Conservation (phyloP, 1,140 invertebrate genomes). For the Triops longicaudatus region DNA sequence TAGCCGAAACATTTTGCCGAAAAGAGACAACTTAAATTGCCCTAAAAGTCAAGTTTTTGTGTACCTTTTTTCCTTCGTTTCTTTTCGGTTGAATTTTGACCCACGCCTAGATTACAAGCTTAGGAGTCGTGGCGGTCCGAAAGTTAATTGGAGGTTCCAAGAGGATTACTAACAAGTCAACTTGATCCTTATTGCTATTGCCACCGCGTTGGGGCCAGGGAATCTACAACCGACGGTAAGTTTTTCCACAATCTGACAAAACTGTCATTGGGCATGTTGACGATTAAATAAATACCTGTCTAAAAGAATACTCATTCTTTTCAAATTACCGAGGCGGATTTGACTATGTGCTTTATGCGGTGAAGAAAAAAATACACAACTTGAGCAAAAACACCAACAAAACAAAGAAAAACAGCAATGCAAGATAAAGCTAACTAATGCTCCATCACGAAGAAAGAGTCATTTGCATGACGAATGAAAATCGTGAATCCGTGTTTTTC, state of each 20-base stretch:
- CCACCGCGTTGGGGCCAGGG: background rate
- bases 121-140: background rate
- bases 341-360: background rate
- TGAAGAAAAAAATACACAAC: background rate
- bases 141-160: background rate
- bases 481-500: conserved; percentile 11
- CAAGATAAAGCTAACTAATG: background rate
- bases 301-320: background rate
- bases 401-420: background rate
- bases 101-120: background rate
- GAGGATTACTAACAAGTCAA: conserved; percentile 3
- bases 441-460: background rate
- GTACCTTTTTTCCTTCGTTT: background rate
- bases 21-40: no score
- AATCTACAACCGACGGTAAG: background rate
- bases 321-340: background rate
- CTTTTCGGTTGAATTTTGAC: background rate
- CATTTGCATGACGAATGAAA: conserved; percentile 11
- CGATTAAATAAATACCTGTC: conserved; percentile 1
- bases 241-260: background rate
- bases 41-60: background rate
- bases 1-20: no score
- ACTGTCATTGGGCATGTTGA: background rate
- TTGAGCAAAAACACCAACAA: background rate
- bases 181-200: conserved; percentile 7